Percentiles rank a stretch among this genome's conserved stretches.
Evolutionary conservation across 2,113 vertebrate genomes (phyloP).

Genomic region (Gallinago media): DNA sequence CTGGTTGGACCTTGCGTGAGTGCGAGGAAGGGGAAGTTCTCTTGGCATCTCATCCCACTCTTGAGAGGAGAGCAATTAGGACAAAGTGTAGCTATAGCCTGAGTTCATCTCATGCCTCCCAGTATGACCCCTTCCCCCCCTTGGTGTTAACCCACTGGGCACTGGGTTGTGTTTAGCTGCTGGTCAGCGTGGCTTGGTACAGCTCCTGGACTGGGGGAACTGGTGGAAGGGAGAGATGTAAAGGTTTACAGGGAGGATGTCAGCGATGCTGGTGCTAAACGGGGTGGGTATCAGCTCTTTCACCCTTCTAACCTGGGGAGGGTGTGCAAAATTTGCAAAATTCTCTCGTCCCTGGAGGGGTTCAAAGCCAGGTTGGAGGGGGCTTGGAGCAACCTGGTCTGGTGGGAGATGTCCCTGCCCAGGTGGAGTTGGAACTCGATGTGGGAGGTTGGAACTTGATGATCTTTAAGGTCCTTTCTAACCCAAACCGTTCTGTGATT

Average conservation of each 20-base stretch:
- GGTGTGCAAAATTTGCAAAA: too few species aligned
- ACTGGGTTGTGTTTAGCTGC: background rate
- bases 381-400: too few species aligned
- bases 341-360: too few species aligned
- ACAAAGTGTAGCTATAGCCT: background rate
- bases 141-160: background rate
- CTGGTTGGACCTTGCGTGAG: constrained; percentile 81
- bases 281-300: rapidly evolving
- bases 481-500: too few species aligned
- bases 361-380: too few species aligned
- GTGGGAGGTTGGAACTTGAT: too few species aligned
- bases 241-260: background rate
- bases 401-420: too few species aligned
- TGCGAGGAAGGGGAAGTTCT: constrained; percentile 51
- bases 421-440: too few species aligned
- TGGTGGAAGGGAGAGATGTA: background rate
- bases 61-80: constrained; percentile 61
- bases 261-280: rapidly evolving
- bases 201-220: background rate
- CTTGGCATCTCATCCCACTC: background rate
- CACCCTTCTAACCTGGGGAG: rapidly evolving
- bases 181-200: rapidly evolving
- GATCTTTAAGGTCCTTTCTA: too few species aligned
- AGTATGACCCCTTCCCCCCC: background rate
- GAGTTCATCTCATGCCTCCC: background rate